Evolutionary conservation across 2,888 invertebrate species (phyloP).

Genomic region (Melieria omissa): DNA sequence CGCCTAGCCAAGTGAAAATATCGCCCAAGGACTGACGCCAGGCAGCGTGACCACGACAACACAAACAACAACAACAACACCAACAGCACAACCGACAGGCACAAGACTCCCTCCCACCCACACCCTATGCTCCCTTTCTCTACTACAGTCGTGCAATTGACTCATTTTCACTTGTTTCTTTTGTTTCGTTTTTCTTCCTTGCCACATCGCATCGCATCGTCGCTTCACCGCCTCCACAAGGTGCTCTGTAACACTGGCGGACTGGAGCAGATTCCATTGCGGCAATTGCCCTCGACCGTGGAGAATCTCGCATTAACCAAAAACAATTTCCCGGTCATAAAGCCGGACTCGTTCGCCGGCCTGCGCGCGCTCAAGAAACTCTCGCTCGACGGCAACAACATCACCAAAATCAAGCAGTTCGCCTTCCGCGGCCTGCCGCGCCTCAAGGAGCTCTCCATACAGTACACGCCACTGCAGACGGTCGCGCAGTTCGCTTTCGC

Average conservation of each 20-base stretch:
- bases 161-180: conserved; percentile 2
- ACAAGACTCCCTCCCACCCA: conserved; percentile 6
- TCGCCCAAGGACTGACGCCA: too few species aligned
- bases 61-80: conserved; percentile 4
- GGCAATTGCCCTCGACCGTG: conserved; percentile 79
- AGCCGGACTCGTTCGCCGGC: conserved; percentile 85
- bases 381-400: conserved; percentile 87
- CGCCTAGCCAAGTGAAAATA: too few species aligned
- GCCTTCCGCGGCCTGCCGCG: conserved; percentile 86
- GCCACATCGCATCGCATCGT: not conserved
- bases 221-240: conserved; percentile 67
- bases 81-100: not conserved
- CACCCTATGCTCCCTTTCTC: conserved; percentile 28
- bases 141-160: not conserved
- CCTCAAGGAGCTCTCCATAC: conserved; percentile 83
- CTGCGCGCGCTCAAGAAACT: conserved; percentile 83
- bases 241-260: conserved; percentile 90
- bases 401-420: conserved; percentile 83
- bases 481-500: conserved; percentile 88
- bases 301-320: conserved; percentile 88
- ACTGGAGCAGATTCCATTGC: conserved; percentile 81
- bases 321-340: conserved; percentile 84
- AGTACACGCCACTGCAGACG: conserved; percentile 83
- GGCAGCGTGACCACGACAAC: not conserved
- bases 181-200: not conserved